Percentiles rank a stretch among this genome's conserved stretches.
Evolutionary conservation across 2,113 vertebrate species (phyloP).

Genomic region (Pachycephala philippinensis): DNA sequence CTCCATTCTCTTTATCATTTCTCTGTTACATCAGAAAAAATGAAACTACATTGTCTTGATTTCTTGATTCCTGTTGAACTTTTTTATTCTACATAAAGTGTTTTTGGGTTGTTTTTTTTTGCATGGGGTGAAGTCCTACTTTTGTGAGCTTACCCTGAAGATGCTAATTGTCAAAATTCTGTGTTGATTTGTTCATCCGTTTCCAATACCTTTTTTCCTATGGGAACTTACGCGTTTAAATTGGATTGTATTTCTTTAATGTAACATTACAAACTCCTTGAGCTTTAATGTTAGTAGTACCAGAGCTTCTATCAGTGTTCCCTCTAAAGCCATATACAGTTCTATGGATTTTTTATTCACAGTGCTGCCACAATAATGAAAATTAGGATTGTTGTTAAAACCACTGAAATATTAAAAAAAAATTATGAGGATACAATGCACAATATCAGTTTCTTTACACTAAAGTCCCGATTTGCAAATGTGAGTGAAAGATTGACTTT

Average conservation of each 20-base stretch:
- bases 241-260: constrained; percentile 56
- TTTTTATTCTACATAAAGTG: neutral
- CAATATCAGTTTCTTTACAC: constrained; percentile 48
- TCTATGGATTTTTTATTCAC: constrained; percentile 7
- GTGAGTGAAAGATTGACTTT: constrained; percentile 79
- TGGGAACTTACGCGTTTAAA: neutral
- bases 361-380: neutral
- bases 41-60: neutral
- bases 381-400: constrained; percentile 41
- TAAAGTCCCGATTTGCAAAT: constrained; percentile 69
- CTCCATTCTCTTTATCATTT: neutral
- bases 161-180: neutral
- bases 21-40: neutral
- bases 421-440: constrained; percentile 19
- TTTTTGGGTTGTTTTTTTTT: neutral
- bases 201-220: neutral
- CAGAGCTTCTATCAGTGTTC: neutral
- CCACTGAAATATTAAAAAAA: constrained; percentile 22
- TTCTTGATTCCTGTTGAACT: neutral
- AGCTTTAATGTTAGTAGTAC: neutral
- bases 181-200: neutral
- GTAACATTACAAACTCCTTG: neutral
- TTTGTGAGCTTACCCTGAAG: neutral
- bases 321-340: neutral
- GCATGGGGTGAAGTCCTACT: neutral